Evolutionary conservation across 2,113 vertebrate genomes (phyloP).

Genomic region (Pampusana beccarii): DNA sequence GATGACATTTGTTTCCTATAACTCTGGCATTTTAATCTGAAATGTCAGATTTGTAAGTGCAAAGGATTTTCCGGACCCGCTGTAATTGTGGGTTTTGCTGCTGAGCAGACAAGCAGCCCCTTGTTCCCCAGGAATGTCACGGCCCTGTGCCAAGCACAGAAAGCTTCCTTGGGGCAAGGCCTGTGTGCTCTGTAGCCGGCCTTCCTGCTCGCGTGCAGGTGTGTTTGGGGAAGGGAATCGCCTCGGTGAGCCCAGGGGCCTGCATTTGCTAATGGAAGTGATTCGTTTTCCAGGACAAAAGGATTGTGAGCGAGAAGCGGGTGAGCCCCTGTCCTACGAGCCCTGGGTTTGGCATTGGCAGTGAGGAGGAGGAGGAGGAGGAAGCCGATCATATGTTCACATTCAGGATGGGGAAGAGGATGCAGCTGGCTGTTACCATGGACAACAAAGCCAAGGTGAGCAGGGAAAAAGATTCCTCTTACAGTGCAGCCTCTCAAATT

Average conservation of each 20-base stretch:
- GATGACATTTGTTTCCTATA: conserved; percentile 18
- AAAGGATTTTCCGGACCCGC: conserved; percentile 22
- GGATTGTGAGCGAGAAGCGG: conserved; percentile 86
- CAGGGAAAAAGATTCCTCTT: not conserved
- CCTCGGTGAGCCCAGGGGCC: not conserved
- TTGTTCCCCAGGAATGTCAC: conserved; percentile 28
- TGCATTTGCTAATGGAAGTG: not conserved
- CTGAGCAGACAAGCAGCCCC: conserved; percentile 43
- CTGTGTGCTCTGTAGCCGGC: not conserved
- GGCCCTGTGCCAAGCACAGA: not conserved
- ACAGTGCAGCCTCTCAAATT: not conserved
- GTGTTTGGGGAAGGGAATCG: conserved; percentile 9
- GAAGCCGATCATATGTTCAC: conserved; percentile 65
- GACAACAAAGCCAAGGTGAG: conserved; percentile 90
- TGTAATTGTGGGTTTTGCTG: conserved; percentile 25
- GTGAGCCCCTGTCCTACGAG: conserved; percentile 49
- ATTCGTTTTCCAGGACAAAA: conserved; percentile 81
- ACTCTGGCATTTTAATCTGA: conserved; percentile 60
- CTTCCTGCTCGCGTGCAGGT: not conserved
- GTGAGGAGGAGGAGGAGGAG: conserved; percentile 71
- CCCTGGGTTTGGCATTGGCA: conserved; percentile 37
- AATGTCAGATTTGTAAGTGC: conserved; percentile 68
- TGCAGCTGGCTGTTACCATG: conserved; percentile 91
- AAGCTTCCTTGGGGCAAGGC: not conserved
- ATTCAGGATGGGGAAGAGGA: conserved; percentile 83